Evolutionary conservation across 2,888 invertebrate species (phyloP).

Genomic region (Oscheius onirici): DNA sequence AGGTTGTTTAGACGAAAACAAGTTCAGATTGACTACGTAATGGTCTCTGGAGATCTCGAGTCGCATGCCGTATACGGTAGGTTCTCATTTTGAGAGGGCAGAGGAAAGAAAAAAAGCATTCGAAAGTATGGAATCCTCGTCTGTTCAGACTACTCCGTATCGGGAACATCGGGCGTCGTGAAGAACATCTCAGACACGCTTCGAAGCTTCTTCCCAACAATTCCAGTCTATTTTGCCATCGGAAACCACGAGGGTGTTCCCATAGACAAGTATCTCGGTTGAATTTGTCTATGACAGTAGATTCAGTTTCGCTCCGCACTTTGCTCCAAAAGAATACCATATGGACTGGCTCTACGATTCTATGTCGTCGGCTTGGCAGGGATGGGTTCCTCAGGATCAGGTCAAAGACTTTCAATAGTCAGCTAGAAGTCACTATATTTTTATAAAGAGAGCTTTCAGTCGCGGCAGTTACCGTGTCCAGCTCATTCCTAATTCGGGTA

Average conservation of each 20-base stretch:
- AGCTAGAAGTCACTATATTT: not conserved
- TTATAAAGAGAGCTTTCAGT: not conserved
- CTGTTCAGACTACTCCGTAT: not conserved
- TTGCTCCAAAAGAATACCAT: constrained; percentile 57
- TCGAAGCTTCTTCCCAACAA: constrained; percentile 75
- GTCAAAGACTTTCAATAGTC: constrained; percentile 29
- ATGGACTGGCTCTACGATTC: constrained; percentile 85
- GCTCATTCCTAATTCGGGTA: not conserved
- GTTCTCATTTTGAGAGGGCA: not conserved
- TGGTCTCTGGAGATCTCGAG: constrained; percentile 36
- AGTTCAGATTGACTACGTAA: constrained; percentile 36
- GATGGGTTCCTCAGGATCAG: constrained; percentile 77
- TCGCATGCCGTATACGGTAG: constrained; percentile 31
- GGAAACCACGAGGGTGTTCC: constrained; percentile 97
- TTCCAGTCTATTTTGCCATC: constrained; percentile 90
- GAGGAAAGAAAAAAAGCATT: too few relatives aligned
- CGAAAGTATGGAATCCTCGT: not conserved
- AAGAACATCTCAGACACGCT: constrained; percentile 33
- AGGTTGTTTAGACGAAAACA: not conserved
- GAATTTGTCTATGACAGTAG: not conserved
- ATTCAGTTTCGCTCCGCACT: constrained; percentile 73
- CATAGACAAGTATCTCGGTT: constrained; percentile 80
- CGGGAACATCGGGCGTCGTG: constrained; percentile 4
- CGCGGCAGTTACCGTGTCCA: constrained; percentile 5
- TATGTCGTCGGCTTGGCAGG: constrained; percentile 82